Base-by-base conservation (phyloP, 2,888 invertebrate species). In the Dascillus cervinus region DNA sequence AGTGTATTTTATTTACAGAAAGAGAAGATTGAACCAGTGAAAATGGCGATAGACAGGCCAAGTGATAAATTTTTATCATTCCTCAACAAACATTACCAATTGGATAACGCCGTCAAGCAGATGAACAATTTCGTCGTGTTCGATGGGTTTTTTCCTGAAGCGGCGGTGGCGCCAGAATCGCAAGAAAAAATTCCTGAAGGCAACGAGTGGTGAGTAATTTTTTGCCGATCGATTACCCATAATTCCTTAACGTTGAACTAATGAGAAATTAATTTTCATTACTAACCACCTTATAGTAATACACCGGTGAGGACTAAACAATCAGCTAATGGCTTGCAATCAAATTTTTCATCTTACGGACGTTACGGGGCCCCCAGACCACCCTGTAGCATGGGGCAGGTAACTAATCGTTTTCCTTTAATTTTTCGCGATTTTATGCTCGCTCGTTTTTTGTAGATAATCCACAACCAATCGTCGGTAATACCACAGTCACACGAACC, bases 31-130 rank as follows among this genome's bases (percentile, higher is more conserved):
- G 62, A 65, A 26, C 80, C 86, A 0, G 67, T 76, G 2, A 79
- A 85, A 56, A 66, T 95, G 50, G 94, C 97, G 1, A 83, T 96
- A 41, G 96, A 97, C 64, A 77, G 89, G 21, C 97, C 96, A 0
- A 95, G 95, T 0, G 75, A 81, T 26, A 92, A 92, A 61, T 82
- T 95, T 53, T 69, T 88, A 44, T 76, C 75, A 15, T 97, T 97
- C 64, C 67, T 97, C 11, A 69, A 70, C 21, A 89, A 88, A 59
- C 85, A 94, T 62, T 96, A 91, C 62, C 72, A 73, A 13, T 59
- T 73, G 21, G 55, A 62, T 21, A 56, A 60, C 38, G 77, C 79
- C 10, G 76, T 90, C 43, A 82, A 82, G 22, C 91, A 91, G 61
- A 79, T 82, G 53, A 91, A 89, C 61, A 88, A 90, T 60, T 90